Evolutionary conservation across 2,797 vertebrate genomes (phyloP).

Genomic region (Chiroxiphia lanceolata): DNA sequence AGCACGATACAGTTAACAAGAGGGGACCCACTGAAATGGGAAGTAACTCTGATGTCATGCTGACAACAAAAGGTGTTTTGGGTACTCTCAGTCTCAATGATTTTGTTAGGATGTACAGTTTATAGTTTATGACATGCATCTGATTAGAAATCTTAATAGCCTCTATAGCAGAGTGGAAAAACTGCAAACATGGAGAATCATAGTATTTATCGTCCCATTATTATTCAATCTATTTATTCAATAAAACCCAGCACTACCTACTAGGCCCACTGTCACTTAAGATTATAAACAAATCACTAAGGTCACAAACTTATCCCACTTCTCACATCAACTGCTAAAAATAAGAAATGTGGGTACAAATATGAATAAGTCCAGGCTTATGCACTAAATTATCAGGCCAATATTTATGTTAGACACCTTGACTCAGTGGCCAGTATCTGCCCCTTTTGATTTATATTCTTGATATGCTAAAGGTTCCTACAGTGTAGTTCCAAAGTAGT

Average conservation of each 20-base stretch:
- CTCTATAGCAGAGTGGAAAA: neutral
- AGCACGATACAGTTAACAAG: neutral
- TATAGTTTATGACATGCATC: neutral
- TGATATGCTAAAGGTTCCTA: neutral
- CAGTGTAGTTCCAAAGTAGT: neutral
- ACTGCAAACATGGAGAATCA: neutral
- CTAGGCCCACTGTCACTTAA: neutral
- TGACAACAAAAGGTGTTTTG: neutral
- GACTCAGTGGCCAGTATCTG: neutral
- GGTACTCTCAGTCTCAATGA: neutral
- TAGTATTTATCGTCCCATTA: neutral
- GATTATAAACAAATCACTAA: neutral
- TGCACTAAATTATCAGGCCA: neutral
- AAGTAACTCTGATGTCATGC: neutral
- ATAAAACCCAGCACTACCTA: neutral
- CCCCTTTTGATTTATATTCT: neutral
- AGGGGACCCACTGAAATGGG: constrained; percentile 9
- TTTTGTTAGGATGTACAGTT: neutral
- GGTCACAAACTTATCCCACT: neutral
- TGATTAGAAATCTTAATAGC: neutral
- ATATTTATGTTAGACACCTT: neutral
- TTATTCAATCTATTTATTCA: neutral
- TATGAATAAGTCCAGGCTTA: neutral
- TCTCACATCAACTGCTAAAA: neutral
- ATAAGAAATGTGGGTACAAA: neutral